phyloP scores from a whole-genome alignment of 2,113 vertebrate species.

The Mesoclemmys tuberculata region DNA sequence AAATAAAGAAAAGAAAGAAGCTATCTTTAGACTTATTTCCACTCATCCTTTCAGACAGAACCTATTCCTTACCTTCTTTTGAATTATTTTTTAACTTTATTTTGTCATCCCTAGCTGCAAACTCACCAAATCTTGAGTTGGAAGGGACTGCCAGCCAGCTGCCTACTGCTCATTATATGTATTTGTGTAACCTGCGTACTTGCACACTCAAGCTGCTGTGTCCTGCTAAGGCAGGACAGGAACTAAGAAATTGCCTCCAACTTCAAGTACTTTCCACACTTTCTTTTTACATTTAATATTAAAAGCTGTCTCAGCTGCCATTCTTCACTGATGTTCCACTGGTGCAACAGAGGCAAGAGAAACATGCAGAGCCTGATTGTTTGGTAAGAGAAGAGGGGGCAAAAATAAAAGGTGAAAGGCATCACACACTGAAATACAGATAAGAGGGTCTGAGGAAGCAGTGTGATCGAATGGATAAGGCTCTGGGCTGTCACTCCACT shows the following conservation, averaged over 20 bases:
- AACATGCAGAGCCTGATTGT: neutral
- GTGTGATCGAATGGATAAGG: neutral
- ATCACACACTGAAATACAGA: neutral
- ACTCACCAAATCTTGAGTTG: neutral
- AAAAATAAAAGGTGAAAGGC: neutral
- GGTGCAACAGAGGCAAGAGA: neutral
- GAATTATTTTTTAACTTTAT: neutral
- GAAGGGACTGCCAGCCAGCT: neutral
- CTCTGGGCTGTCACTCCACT: neutral
- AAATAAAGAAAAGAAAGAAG: constrained; percentile 3
- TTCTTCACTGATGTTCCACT: constrained; percentile 54
- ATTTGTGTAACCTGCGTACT: neutral
- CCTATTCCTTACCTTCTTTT: neutral
- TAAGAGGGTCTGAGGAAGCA: neutral
- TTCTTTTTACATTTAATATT: neutral
- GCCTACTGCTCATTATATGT: neutral
- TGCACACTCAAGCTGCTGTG: neutral
- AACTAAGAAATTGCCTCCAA: neutral
- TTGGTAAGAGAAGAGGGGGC: neutral
- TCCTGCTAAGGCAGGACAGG: neutral
- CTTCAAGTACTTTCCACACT: neutral
- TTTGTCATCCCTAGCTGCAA: neutral
- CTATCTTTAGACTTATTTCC: neutral
- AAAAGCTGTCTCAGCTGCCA: constrained; percentile 65
- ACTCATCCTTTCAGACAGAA: neutral